Evolutionary conservation across 2,888 invertebrate species (phyloP).

Genomic region (Drosophila niveifrons): DNA sequence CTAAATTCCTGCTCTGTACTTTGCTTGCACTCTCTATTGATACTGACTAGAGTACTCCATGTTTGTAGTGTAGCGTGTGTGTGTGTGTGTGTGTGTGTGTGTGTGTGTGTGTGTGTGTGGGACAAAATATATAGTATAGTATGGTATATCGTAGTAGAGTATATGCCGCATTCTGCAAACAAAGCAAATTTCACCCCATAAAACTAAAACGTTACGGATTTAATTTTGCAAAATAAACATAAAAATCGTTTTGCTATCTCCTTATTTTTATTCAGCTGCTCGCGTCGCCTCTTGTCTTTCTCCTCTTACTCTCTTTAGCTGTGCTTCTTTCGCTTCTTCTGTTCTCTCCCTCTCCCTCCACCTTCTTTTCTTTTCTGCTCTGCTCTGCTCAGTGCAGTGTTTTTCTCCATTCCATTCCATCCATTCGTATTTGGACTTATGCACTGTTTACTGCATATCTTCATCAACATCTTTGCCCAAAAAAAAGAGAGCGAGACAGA

Average conservation of each 20-base stretch:
- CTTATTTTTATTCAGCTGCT: constrained; percentile 17
- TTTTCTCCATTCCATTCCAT: not conserved
- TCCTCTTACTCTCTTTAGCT: not conserved
- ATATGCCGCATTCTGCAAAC: constrained; percentile 67
- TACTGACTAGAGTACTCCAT: not conserved
- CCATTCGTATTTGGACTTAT: constrained; percentile 31
- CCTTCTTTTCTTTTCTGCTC: not conserved
- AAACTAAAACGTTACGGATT: constrained; percentile 80
- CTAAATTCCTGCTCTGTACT: constrained; percentile 2
- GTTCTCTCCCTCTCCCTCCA: not conserved
- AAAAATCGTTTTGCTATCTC: constrained; percentile 60
- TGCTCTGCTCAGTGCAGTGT: too few relatives aligned
- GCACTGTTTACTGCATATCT: constrained; percentile 41
- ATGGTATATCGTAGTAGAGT: not conserved
- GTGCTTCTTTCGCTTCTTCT: not conserved
- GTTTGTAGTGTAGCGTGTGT: not conserved
- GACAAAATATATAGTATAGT: too few relatives aligned
- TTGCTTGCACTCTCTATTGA: constrained; percentile 1
- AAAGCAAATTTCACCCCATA: constrained; percentile 78
- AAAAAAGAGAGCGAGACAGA: constrained; percentile 5
- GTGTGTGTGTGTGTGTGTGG: too few relatives aligned
- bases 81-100: not conserved
- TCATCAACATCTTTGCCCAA: constrained; percentile 53
- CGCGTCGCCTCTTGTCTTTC: not conserved
- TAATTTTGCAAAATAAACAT: constrained; percentile 80